Conservation (phyloP, 2,888 invertebrate genomes). For the Ligdia adustata region DNA sequence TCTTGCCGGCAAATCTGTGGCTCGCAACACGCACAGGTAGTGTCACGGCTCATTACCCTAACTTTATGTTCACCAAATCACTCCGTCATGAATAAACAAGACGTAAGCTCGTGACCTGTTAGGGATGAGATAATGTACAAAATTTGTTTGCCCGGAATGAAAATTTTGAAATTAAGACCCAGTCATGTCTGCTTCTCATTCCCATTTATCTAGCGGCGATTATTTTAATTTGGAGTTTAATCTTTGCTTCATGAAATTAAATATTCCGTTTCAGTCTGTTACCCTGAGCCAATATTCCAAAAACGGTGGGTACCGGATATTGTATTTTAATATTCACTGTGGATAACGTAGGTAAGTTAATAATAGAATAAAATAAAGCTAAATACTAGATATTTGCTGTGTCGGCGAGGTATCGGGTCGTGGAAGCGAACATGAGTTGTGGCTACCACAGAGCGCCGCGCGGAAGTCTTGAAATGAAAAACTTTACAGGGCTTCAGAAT, state of each 20-base stretch:
- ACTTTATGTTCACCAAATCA: conserved; percentile 70
- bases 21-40: conserved; percentile 67
- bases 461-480: conserved; percentile 37
- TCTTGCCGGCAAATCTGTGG: conserved; percentile 63
- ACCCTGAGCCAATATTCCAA: conserved; percentile 14
- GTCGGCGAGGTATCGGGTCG: conserved; percentile 4
- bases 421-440: conserved; percentile 6
- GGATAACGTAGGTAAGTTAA: conserved; percentile 1
- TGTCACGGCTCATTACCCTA: conserved; percentile 71
- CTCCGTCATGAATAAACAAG: conserved; percentile 65
- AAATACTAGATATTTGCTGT: conserved; percentile 2
- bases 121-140: conserved; percentile 27
- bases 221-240: conserved; percentile 12
- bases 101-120: conserved; percentile 48
- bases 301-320: conserved; percentile 5
- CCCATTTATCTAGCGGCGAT: conserved; percentile 12
- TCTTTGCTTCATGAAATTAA: conserved; percentile 14
- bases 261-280: conserved; percentile 13
- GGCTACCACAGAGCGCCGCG: conserved; percentile 17
- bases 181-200: conserved; percentile 9
- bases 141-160: conserved; percentile 27
- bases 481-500: conserved; percentile 39
- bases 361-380: not conserved
- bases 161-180: conserved; percentile 19
- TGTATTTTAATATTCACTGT: conserved; percentile 10